Conservation (phyloP, 1,140 invertebrate species). For the Papilio polytes region DNA sequence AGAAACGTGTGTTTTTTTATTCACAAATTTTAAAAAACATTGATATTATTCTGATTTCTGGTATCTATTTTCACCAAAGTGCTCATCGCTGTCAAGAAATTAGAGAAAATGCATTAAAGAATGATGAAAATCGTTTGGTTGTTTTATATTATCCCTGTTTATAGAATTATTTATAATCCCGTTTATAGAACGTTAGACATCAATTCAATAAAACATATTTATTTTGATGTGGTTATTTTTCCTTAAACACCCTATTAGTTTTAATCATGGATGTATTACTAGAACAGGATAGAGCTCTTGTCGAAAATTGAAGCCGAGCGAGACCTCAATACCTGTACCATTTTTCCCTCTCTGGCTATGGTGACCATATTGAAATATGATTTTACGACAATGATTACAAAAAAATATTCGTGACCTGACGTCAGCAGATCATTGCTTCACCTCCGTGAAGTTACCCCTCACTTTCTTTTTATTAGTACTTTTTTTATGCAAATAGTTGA, state of each 20-base stretch:
- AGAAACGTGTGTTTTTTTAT: constrained; percentile 75
- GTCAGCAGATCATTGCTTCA: too few species aligned
- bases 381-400: too few species aligned
- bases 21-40: constrained; percentile 76
- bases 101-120: constrained; percentile 85
- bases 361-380: too few species aligned
- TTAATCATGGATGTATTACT: too few species aligned
- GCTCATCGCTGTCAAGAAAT: constrained; percentile 86
- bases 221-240: constrained; percentile 33
- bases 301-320: too few species aligned
- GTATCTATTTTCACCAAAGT: constrained; percentile 86
- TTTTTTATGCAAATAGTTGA: too few species aligned
- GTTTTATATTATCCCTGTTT: constrained; percentile 57
- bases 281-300: too few species aligned
- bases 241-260: neutral
- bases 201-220: constrained; percentile 34
- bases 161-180: constrained; percentile 9
- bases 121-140: constrained; percentile 77
- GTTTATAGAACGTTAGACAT: constrained; percentile 27
- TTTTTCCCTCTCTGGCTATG: too few species aligned
- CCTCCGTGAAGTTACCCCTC: too few species aligned
- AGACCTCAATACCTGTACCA: too few species aligned
- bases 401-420: too few species aligned
- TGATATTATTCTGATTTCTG: constrained; percentile 79
- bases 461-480: too few species aligned